Evolutionary conservation across 2,888 invertebrate genomes (phyloP).

Genomic region (Eupithecia insigniata): DNA sequence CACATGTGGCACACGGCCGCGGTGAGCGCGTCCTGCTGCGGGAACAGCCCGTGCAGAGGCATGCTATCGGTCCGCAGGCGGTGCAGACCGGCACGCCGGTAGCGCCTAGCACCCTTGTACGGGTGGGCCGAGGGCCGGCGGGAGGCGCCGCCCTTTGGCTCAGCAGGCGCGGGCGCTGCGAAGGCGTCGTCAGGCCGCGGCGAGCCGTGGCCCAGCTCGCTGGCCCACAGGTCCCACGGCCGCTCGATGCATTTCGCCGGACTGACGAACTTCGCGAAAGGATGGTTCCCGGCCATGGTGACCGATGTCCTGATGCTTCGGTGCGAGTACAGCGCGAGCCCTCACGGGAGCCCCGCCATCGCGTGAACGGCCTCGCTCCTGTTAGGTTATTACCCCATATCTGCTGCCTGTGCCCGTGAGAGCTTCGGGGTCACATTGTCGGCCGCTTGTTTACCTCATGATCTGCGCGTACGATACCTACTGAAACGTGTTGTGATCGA

Average conservation of each 20-base stretch:
- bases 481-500: conserved; percentile 78
- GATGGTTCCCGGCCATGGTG: conserved; percentile 78
- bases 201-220: conserved; percentile 78
- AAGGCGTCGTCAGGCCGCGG: conserved; percentile 73
- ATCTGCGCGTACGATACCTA: conserved; percentile 64
- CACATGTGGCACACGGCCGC: conserved; percentile 92
- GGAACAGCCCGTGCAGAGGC: conserved; percentile 90
- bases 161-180: conserved; percentile 62
- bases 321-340: conserved; percentile 57
- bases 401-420: conserved; percentile 64
- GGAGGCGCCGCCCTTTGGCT: conserved; percentile 62
- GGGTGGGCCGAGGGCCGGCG: conserved; percentile 63
- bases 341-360: conserved; percentile 77
- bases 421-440: conserved; percentile 73
- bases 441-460: conserved; percentile 69
- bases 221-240: conserved; percentile 82
- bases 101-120: conserved; percentile 64
- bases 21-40: conserved; percentile 90
- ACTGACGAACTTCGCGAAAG: conserved; percentile 75
- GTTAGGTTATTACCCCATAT: conserved; percentile 84
- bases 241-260: conserved; percentile 80
- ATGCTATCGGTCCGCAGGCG: conserved; percentile 86
- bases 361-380: conserved; percentile 71
- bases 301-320: conserved; percentile 60
- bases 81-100: conserved; percentile 78